Conservation (phyloP, 2,797 vertebrate species). For the Neostethus bicornis region DNA sequence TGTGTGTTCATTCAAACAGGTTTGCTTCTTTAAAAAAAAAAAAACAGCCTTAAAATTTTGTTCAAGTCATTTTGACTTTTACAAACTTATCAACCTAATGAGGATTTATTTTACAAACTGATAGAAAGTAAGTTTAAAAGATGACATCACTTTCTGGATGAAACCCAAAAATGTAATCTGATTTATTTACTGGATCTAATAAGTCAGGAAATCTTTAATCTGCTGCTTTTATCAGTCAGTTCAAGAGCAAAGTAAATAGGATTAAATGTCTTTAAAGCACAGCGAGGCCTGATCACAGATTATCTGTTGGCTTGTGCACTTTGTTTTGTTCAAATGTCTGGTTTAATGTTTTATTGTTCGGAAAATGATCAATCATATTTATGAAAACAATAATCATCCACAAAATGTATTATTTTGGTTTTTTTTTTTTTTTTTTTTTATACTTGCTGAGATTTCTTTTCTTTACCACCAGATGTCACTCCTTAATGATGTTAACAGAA, state of each 20-base stretch:
- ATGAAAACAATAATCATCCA: no score
- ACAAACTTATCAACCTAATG: background rate
- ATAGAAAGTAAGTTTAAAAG: conserved; percentile 5
- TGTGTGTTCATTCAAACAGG: no score
- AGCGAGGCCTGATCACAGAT: background rate
- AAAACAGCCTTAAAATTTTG: no score
- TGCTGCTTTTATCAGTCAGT: background rate
- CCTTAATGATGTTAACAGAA: conserved; percentile 33
- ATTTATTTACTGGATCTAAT: conserved; percentile 28
- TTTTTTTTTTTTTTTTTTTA: no score
- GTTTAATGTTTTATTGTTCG: no score
- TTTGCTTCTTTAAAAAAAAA: no score
- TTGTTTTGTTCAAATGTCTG: no score
- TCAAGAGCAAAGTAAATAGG: background rate
- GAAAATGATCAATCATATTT: no score
- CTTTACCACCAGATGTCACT: conserved; percentile 72
- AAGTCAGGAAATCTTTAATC: conserved; percentile 1
- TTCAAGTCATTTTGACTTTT: no score
- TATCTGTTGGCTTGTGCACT: background rate
- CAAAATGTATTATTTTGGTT: no score
- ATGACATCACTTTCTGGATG: conserved; percentile 6
- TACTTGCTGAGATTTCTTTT: no score
- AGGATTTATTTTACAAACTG: background rate
- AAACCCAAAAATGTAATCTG: conserved; percentile 14
- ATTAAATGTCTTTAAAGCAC: background rate